Evolutionary conservation across 2,113 vertebrate genomes (phyloP).

Genomic region (Rhizomys pruinosus): DNA sequence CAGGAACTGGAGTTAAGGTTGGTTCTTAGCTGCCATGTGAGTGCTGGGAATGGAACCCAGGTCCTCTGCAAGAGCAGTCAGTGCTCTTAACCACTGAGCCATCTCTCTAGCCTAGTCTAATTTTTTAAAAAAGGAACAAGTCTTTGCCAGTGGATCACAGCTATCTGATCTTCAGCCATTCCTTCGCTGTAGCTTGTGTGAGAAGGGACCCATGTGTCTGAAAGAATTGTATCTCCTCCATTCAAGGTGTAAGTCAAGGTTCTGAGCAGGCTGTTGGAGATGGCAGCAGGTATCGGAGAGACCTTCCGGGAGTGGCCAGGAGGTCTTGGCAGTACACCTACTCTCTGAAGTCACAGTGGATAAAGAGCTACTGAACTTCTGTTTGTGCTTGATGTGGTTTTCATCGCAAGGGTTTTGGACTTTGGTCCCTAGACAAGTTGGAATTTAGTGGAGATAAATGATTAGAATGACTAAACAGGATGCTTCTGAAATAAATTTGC

Average conservation of each 20-base stretch:
- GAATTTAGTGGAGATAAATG: conserved; percentile 55
- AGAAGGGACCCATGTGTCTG: background rate
- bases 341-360: conserved; percentile 52
- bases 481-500: conserved; percentile 56
- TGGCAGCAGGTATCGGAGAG: background rate
- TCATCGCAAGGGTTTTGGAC: conserved; percentile 40
- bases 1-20: no score
- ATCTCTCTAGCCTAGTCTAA: no score
- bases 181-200: background rate
- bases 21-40: no score
- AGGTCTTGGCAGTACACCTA: background rate
- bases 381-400: background rate
- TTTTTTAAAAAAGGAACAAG: background rate
- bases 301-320: background rate
- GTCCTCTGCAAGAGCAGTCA: no score
- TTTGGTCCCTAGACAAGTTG: conserved; percentile 54
- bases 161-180: background rate
- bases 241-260: conserved; percentile 17
- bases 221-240: background rate
- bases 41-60: no score
- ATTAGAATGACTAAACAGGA: conserved; percentile 56
- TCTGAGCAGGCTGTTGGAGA: background rate
- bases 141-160: background rate
- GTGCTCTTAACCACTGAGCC: no score
- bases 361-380: conserved; percentile 24